phyloP scores from a whole-genome alignment of 2,797 vertebrate genomes.

The Catamblyrhynchus diadema region DNA sequence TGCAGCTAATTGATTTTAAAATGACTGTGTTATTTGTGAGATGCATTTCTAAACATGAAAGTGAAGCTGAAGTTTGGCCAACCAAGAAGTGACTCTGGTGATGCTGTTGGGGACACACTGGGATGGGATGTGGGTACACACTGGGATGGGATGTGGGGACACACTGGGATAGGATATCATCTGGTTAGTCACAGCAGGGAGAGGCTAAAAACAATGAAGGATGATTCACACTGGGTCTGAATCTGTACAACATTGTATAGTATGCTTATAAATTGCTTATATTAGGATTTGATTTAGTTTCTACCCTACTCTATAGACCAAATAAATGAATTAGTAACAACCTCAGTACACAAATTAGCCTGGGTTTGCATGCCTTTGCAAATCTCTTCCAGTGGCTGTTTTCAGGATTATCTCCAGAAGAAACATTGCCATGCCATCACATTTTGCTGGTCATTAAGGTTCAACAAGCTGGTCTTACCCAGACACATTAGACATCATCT shows the following conservation, averaged over 20 bases:
- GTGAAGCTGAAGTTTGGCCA: not conserved
- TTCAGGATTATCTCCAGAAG: not conserved
- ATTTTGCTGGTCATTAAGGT: not conserved
- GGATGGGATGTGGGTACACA: not conserved
- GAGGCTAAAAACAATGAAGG: not conserved
- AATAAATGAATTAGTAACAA: not conserved
- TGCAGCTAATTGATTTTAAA: not conserved
- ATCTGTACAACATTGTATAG: not conserved
- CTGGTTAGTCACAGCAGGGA: not conserved
- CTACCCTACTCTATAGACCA: not conserved
- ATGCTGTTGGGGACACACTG: not conserved
- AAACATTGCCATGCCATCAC: not conserved
- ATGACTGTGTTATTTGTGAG: accelerated
- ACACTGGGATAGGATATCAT: not conserved
- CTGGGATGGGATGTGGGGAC: not conserved
- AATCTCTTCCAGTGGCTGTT: not conserved
- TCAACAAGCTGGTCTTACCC: not conserved
- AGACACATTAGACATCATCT: not conserved
- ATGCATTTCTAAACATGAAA: not conserved
- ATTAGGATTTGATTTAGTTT: not conserved
- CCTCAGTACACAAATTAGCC: not conserved
- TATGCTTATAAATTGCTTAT: not conserved
- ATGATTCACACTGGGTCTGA: not conserved
- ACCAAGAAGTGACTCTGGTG: not conserved
- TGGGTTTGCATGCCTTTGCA: not conserved